Evolutionary conservation across 1,140 invertebrate genomes (phyloP), one percentile per base, ranked within the genome.

Genomic region (Brevipalpus yothersi): DNA sequence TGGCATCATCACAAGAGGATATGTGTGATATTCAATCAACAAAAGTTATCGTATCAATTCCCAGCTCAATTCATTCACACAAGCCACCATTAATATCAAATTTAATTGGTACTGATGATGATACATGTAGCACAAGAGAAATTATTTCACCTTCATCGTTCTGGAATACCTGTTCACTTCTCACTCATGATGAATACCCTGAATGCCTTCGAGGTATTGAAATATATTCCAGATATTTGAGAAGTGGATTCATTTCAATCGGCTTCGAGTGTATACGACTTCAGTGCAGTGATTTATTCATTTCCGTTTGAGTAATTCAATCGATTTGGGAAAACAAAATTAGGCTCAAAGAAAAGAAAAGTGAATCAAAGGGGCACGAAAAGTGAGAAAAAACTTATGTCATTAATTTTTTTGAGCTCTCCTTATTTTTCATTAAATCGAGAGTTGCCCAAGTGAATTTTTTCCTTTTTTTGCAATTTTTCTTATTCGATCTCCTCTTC

Each of bases 221-320:
- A 56, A n/a, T 62, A 19, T 62, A 60, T 47, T 57, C 61, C 39
- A 57, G 61, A 19, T 62, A 62, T 56, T 45, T 62, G 41, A 59
- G 58, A 19, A 19, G 41, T 19, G 51, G 51, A 39, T 62, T 62
- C 19, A 57, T 59, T 49, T 59, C 57, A 15, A 62, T 62, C 40
- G 61, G 61, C 17, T 54, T 51, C 41, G 61, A 62, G 40, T 62
- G 61, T 59, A 53, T 62, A n/a, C 58, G 59, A 47, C 39, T 62
- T 15, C 61, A 62, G 31, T 13, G 13, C 8, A n/a, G 8, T 17
- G 49, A 51, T n/a, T n/a, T 51, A 3, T 51, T 51, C 17, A 17
- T 2, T 10, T 17, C 10, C n/a, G 12, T 19, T 19, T 51, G 10
- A 19, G 13, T 15, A 51, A 51, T 19, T 45, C 8, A 45, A 31